Conservation (phyloP, 2,888 invertebrate genomes). For the Coelinius sp. region DNA sequence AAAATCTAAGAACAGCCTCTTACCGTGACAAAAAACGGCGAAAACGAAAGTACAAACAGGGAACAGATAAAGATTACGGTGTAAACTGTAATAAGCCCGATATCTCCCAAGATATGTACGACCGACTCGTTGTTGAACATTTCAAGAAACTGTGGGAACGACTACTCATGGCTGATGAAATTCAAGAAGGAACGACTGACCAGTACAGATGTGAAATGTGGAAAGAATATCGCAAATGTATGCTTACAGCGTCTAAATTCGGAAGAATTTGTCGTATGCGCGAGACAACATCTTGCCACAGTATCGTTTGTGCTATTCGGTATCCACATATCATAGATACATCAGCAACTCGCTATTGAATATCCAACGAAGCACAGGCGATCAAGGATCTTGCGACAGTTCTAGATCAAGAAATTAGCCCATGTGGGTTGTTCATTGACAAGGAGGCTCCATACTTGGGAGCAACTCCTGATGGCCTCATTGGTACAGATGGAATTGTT, state of each 20-base stretch:
- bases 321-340: slow-evolving; percentile 20
- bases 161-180: slow-evolving; percentile 29
- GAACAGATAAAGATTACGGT: slow-evolving; percentile 43
- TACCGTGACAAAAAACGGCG: neutral
- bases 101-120: slow-evolving; percentile 22
- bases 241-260: slow-evolving; percentile 48
- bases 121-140: slow-evolving; percentile 25
- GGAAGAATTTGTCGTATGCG: slow-evolving; percentile 33
- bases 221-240: slow-evolving; percentile 33
- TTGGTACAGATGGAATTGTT: slow-evolving; percentile 46
- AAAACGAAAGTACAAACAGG: neutral
- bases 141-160: slow-evolving; percentile 3
- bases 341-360: slow-evolving; percentile 37
- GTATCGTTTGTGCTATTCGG: slow-evolving; percentile 38
- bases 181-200: slow-evolving; percentile 39
- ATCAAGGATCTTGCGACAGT: slow-evolving; percentile 23
- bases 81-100: slow-evolving; percentile 42
- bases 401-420: slow-evolving; percentile 19
- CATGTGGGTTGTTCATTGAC: slow-evolving; percentile 52
- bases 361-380: slow-evolving; percentile 42
- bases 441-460: slow-evolving; percentile 43
- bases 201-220: slow-evolving; percentile 40
- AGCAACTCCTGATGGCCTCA: slow-evolving; percentile 50
- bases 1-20: neutral
- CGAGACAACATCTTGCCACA: slow-evolving; percentile 32